Evolutionary conservation across 2,797 vertebrate genomes (phyloP).

Genomic region (Echiichthys vipera): DNA sequence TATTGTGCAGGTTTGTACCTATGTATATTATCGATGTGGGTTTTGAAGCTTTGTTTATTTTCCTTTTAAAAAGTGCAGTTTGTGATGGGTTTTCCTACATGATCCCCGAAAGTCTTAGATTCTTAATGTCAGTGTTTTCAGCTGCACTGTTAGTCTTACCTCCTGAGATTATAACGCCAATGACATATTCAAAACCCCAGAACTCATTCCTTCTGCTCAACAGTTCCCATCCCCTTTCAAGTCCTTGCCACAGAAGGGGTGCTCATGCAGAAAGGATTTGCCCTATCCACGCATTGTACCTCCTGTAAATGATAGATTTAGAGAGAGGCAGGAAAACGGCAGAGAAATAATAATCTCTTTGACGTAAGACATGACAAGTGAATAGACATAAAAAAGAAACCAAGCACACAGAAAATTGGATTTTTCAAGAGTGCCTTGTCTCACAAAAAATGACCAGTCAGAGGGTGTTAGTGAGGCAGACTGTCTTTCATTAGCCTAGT

Average conservation of each 20-base stretch:
- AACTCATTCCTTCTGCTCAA: conserved; percentile 76
- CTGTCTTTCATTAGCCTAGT: conserved; percentile 85
- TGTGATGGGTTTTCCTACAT: conserved; percentile 41
- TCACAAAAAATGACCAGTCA: conserved; percentile 83
- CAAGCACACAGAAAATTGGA: conserved; percentile 86
- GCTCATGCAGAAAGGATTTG: conserved; percentile 84
- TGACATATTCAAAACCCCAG: conserved; percentile 77
- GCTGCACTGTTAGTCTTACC: conserved; percentile 40
- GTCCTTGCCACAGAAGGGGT: conserved; percentile 73
- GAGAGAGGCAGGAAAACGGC: conserved; percentile 73
- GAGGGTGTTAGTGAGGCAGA: conserved; percentile 82
- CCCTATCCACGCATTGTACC: conserved; percentile 82
- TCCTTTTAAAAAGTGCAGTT: conserved; percentile 48
- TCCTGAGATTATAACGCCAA: conserved; percentile 71
- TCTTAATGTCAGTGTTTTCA: conserved; percentile 63
- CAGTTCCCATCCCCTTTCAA: conserved; percentile 73
- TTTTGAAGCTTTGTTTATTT: conserved; percentile 46
- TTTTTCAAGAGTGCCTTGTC: conserved; percentile 85
- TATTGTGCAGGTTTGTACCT: conserved; percentile 11
- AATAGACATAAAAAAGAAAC: conserved; percentile 83
- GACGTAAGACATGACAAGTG: conserved; percentile 84
- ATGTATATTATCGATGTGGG: conserved; percentile 12
- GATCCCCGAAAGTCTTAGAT: conserved; percentile 60
- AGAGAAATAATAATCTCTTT: conserved; percentile 78
- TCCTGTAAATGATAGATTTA: conserved; percentile 85